These are phyloP conservation scores for Hylaeus anthracinus DNA, from an alignment of 1,140 invertebrate genomes.

Conservation along the genomic window DNA sequence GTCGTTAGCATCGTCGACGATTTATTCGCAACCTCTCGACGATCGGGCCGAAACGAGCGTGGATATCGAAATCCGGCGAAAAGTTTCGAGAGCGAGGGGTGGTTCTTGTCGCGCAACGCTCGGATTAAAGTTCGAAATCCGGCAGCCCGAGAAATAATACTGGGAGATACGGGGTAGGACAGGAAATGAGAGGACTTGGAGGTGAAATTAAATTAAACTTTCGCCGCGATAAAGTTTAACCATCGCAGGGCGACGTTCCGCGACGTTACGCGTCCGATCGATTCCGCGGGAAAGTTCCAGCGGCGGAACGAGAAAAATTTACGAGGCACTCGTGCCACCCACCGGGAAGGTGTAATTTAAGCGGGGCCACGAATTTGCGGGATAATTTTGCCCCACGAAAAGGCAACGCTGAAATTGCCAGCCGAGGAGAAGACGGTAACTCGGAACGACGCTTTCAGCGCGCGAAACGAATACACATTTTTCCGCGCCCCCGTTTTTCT, in stretches of 20 bases:
- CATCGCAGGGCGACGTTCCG: conserved; percentile 14
- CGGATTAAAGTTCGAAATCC: conserved; percentile 65
- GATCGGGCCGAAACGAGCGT: background rate
- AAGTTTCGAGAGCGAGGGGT: conserved; percentile 29
- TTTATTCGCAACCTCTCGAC: background rate
- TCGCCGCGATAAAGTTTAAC: conserved; percentile 54
- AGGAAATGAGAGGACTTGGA: conserved; percentile 56
- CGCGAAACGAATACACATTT: conserved; percentile 21
- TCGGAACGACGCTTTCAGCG: too few relatives aligned
- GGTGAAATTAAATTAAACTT: conserved; percentile 68
- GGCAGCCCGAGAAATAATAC: conserved; percentile 63
- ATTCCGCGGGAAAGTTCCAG: background rate
- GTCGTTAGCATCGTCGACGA: background rate
- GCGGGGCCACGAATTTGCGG: background rate
- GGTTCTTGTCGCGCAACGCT: conserved; percentile 22
- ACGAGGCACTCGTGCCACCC: background rate
- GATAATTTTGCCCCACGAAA: background rate
- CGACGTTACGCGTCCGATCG: conserved; percentile 47
- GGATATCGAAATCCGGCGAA: conserved; percentile 47
- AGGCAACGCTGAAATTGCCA: too few relatives aligned
- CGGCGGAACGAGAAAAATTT: conserved; percentile 7
- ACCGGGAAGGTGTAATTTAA: background rate
- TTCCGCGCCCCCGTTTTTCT: background rate
- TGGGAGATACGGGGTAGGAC: conserved; percentile 42
- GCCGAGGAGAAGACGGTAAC: background rate